Base-by-base conservation (phyloP, 2,888 invertebrate species). In the Sesia apiformis region DNA sequence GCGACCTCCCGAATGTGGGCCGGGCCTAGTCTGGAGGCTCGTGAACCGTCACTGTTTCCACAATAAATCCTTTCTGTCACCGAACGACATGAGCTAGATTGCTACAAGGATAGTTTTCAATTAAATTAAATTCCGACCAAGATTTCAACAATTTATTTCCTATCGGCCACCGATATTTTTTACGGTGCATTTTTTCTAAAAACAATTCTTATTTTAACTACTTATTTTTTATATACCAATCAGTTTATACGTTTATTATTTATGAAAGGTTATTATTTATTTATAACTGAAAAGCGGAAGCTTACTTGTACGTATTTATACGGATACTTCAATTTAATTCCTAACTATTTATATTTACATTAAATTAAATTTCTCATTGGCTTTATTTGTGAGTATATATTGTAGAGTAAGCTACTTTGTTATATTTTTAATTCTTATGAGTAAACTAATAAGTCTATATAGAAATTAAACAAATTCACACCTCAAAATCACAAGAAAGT, bases 1-100 rank as follows among this genome's bases (percentile, higher is more conserved):
- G 78, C 78, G 87, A 87, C 87, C 88, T 72, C 79, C 72, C 74
- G 69, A 83, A 86, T 78, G 71, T 84, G 67, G 86, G 80, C 67
- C 84, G 78, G 69, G 72, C 74, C 69, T 71, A 72, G 78, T 78
- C 81, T 80, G 76, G 70, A 70, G 69, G 65, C 70, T 73, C 65
- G 69, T 64, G 68, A 65, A 63, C 64, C 66, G 63, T 64, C 62
- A 64, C 57, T 62, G 60, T 61, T 71, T 68, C 58, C 64, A 67
- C 66, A 61, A 67, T 67, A 64, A 67, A 71, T 71, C 64, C 59
- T 56, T 66, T 70, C 55, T 58, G 61, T 63, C 61, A 58, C 56
- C 56, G 54, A 61, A 58, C 54, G 61, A 61, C 57, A 23, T 23
- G 55, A 62, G 42, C 5, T 42, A 6, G 42, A 42, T 6, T 7